Evolutionary conservation across 2,888 invertebrate species (phyloP), one percentile per base, ranked within the genome.

Genomic region (Dynastes maya): DNA sequence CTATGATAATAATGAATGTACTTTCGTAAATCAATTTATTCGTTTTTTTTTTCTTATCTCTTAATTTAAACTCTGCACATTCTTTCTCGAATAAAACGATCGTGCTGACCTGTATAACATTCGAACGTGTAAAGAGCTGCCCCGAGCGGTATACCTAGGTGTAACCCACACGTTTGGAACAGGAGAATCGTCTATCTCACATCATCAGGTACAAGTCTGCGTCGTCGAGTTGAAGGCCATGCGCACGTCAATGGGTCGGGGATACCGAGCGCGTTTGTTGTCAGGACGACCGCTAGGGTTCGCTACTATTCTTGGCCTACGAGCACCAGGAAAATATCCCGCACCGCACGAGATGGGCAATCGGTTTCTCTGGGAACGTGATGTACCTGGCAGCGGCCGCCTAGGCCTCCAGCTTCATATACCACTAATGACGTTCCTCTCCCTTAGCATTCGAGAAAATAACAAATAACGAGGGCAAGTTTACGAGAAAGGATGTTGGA

Each of bases 161-260:
- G 32, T 32, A 64, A 64, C 37, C 64, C 37, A 64, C 64, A 51
- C 51, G 9, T 51, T 53, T 5, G 32, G 53, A 70, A 29, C 53
- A 32, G n/a, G 16, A 58, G 53, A 70, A 53, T 70, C 55, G 55
- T 58, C 71, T 71, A 71, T 71, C 55, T 71, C 68, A n/a, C 76
- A 58, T 58, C 22, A 9, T 58, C 55, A 58, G 68, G 58, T 68
- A 77, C 77, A 45, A 63, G 77, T 77, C 82, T 83, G 85, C 71
- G 40, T 16, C 45, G 65, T 67, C 85, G 86, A 86, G 86, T 85
- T 86, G 85, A 85, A 85, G 86, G 83, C 83, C 83, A 82, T 76
- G 82, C 80, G 80, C 84, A 82, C 84, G 85, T 81, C 85, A 85
- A 84, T 85, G 84, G 84, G 84, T 83, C 82, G 79, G 80, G 81